Evolutionary conservation across 2,797 vertebrate genomes (phyloP).

Genomic region (Silurus lanzhouensis): DNA sequence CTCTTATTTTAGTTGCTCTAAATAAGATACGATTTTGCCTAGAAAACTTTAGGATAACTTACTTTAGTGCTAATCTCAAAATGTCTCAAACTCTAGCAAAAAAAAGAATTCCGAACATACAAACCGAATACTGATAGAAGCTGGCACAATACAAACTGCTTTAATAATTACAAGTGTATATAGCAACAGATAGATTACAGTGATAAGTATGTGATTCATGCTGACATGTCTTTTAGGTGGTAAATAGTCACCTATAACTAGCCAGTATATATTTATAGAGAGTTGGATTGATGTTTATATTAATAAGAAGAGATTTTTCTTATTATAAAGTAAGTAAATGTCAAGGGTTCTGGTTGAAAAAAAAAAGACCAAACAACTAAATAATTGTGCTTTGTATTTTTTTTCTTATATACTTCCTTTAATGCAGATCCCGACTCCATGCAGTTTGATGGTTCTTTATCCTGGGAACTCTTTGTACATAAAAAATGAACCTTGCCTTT

Average conservation of each 20-base stretch:
- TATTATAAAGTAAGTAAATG: background rate
- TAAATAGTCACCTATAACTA: background rate
- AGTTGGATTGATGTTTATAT: background rate
- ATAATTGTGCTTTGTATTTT: background rate
- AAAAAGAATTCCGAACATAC: background rate
- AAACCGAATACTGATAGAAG: background rate
- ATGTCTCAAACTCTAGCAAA: background rate
- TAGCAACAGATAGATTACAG: background rate
- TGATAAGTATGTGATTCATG: background rate
- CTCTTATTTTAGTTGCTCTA: background rate
- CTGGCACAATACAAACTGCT: background rate
- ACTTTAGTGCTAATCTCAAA: background rate
- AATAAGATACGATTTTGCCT: background rate
- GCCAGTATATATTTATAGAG: background rate
- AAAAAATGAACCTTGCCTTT: background rate
- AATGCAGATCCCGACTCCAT: background rate
- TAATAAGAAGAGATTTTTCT: background rate
- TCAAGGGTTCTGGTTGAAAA: background rate
- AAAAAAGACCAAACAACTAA: background rate
- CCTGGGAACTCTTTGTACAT: background rate
- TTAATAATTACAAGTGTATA: background rate
- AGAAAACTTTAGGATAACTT: background rate
- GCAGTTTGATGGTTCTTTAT: background rate
- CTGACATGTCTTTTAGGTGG: background rate
- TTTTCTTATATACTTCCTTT: background rate